These are phyloP conservation scores for Sylvietta virens DNA, from an alignment of 2,113 vertebrate genomes.

Conservation along the genomic window DNA sequence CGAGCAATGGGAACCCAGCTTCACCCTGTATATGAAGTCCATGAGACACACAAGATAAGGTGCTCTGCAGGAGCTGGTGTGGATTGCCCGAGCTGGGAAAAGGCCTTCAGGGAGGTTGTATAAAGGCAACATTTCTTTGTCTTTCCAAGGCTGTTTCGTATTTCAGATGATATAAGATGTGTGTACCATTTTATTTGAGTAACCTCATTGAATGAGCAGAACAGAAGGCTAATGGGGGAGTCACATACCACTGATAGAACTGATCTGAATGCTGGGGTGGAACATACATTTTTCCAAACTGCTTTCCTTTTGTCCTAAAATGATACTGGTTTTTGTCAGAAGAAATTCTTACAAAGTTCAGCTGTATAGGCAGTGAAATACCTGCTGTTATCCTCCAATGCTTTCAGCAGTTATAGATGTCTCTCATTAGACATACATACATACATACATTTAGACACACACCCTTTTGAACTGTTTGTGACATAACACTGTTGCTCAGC, in stretches of 20 bases:
- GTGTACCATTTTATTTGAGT: neutral
- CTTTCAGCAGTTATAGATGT: neutral
- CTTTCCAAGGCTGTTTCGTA: neutral
- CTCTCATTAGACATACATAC: neutral
- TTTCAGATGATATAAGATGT: neutral
- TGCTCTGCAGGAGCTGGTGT: neutral
- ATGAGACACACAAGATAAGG: neutral
- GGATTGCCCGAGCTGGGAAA: neutral
- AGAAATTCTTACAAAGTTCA: neutral
- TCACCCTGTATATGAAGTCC: neutral
- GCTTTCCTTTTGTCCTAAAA: neutral
- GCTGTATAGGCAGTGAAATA: neutral
- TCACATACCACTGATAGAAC: neutral
- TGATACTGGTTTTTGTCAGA: neutral
- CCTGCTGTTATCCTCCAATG: neutral
- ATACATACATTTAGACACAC: neutral
- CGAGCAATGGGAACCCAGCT: neutral
- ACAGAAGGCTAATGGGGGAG: neutral
- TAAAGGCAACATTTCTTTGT: neutral
- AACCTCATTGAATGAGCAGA: neutral
- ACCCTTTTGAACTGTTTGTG: neutral
- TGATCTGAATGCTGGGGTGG: neutral
- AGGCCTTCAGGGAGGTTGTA: neutral
- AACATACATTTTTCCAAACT: neutral
- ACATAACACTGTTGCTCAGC: neutral